A percentile compares a stretch with the other conserved stretches of the same genome.
phyloP scores from a whole-genome alignment of 1,140 invertebrate species.

The Trichoplusia ni region DNA sequence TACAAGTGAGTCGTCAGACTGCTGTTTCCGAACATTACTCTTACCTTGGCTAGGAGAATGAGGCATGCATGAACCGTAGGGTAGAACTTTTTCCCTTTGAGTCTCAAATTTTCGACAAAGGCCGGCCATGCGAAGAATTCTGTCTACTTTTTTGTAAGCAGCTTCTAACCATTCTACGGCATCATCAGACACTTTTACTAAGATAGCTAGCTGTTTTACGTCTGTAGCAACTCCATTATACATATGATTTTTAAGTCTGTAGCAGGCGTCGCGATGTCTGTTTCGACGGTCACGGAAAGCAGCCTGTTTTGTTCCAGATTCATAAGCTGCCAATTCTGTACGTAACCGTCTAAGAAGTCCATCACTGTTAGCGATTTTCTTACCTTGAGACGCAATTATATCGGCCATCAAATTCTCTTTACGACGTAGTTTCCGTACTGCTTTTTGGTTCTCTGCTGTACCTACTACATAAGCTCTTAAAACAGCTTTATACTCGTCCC shows the following conservation, averaged over 20 bases:
- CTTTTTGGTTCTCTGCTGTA: slow-evolving; percentile 72
- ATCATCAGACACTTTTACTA: slow-evolving; percentile 61
- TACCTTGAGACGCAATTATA: slow-evolving; percentile 71
- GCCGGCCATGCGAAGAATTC: slow-evolving; percentile 77
- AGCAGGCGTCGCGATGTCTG: slow-evolving; percentile 63
- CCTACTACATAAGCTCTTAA: slow-evolving; percentile 62
- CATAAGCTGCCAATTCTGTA: slow-evolving; percentile 64
- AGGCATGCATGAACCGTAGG: slow-evolving; percentile 79
- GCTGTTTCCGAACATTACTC: slow-evolving; percentile 40
- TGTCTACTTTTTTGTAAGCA: slow-evolving; percentile 77
- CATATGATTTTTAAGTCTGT: slow-evolving; percentile 59
- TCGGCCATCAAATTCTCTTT: slow-evolving; percentile 77
- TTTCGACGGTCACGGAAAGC: slow-evolving; percentile 70
- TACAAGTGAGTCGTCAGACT: slow-evolving; percentile 64
- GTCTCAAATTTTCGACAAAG: slow-evolving; percentile 84
- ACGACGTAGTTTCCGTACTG: slow-evolving; percentile 63
- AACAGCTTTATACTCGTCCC: slow-evolving; percentile 74
- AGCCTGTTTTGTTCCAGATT: slow-evolving; percentile 74
- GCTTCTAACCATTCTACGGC: slow-evolving; percentile 59
- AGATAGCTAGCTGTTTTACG: slow-evolving; percentile 50
- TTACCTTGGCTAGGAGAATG: slow-evolving; percentile 63
- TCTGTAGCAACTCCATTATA: slow-evolving; percentile 54
- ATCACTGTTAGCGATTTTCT: slow-evolving; percentile 71
- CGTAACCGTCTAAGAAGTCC: slow-evolving; percentile 61
- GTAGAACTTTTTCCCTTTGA: slow-evolving; percentile 81